Conservation (phyloP, 2,113 vertebrate species). For the Oreochromis aureus region DNA sequence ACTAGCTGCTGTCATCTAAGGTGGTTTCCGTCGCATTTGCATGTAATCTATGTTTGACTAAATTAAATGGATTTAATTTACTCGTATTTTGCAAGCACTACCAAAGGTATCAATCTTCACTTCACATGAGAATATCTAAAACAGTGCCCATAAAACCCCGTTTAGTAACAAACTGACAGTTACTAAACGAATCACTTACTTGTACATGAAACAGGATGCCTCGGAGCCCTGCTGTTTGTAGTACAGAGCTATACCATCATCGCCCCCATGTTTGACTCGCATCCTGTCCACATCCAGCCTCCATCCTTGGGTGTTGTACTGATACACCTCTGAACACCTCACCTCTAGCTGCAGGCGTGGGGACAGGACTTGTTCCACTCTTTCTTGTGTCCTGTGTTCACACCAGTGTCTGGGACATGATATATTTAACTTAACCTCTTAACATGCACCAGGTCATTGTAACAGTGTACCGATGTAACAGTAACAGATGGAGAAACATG, state of each 20-base stretch:
- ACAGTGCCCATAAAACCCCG: neutral
- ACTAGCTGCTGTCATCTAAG: neutral
- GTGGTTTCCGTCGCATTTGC: neutral
- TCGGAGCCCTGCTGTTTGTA: constrained; percentile 50
- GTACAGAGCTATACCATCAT: constrained; percentile 53
- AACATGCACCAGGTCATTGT: neutral
- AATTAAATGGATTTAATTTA: neutral
- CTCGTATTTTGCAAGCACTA: rapidly evolving
- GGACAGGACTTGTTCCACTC: constrained; percentile 65
- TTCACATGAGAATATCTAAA: neutral
- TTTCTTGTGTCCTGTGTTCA: constrained; percentile 61
- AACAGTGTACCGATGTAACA: neutral
- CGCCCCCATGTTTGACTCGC: constrained; percentile 49
- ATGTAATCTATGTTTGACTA: neutral
- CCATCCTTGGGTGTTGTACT: constrained; percentile 80
- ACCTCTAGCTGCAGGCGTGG: constrained; percentile 75
- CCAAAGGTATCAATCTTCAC: neutral
- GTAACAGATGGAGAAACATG: neutral
- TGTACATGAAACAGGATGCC: constrained; percentile 79
- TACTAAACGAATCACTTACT: constrained; percentile 65
- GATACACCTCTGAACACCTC: constrained; percentile 78
- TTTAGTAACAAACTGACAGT: neutral
- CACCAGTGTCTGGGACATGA: constrained; percentile 78
- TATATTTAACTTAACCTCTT: neutral
- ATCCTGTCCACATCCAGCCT: constrained; percentile 73